Base-by-base conservation (phyloP, 2,113 vertebrate genomes). In the Lamprotornis superbus region DNA sequence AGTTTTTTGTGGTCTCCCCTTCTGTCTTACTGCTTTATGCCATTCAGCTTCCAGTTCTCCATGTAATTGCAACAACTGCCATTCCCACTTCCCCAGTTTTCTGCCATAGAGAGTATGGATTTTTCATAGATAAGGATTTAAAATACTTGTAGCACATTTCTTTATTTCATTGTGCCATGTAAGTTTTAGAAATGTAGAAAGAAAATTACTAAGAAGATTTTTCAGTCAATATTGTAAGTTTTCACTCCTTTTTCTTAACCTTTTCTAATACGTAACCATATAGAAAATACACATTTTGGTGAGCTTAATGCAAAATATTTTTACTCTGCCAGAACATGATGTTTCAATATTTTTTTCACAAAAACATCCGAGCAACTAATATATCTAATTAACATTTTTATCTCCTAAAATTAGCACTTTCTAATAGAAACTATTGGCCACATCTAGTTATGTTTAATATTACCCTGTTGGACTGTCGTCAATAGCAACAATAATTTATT, bases 401-500 rank as follows among this genome's bases (percentile, higher is more conserved):
- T 89, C 82, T 73, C 53, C 37, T 82, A n/a, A 82, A 39, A 93
- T 83, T 69, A 87, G 35, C 47, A 47, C 50, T 81, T 94, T 64
- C 44, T 75, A 68, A 53, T 21, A 60, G 19, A 64, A 82, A 68
- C 39, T 89, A 64, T 24, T 60, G 37, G 31, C 40, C 24, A 39
- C 3, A 4, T 71, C 56, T 37, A 42, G 19, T 69, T 71, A 60
- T 2, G 12, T 83, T 71, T 78, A 79, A 70, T 47, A 84, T 65
- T 89, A 37, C 30, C 8, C 49, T 24, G n/a, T 12, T 71, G 37
- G 69, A 47, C 7, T 33, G 84, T 79, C 3, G 4, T 73, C 65
- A 82, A 61, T 57, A 91, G 83, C 81, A 95, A 79, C 74, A 49
- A 24, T 35, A 49, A 93, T 93, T 81, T 89, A 71, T 84, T 92